A percentile compares a stretch with the other conserved stretches of the same genome.
phyloP scores from a whole-genome alignment of 2,113 vertebrate genomes.

The Penelope pileata region DNA sequence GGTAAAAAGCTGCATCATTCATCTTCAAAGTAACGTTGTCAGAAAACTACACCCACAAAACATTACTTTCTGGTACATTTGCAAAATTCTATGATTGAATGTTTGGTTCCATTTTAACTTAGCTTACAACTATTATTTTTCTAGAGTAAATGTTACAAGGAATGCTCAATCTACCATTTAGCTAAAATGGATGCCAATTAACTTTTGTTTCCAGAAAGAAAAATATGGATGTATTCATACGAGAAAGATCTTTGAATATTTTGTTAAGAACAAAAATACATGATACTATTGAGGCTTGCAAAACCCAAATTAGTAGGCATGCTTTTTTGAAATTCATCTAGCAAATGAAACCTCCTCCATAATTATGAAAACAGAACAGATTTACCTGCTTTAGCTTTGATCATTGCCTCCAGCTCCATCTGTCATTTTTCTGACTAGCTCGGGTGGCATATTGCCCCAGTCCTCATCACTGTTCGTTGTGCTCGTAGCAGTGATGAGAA shows the following conservation, averaged over 20 bases:
- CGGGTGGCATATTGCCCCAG: background rate
- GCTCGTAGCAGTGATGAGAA: background rate
- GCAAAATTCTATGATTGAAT: background rate
- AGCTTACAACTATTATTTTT: background rate
- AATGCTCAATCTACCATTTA: background rate
- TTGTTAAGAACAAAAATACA: background rate
- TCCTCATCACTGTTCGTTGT: accelerated
- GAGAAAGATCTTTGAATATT: background rate
- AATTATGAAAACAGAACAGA: background rate
- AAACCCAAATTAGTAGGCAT: background rate
- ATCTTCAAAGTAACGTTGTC: background rate
- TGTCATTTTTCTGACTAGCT: background rate
- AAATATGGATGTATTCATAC: background rate
- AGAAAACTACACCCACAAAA: background rate
- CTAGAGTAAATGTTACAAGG: background rate
- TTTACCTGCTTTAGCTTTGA: background rate
- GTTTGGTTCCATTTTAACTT: background rate
- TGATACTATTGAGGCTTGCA: background rate
- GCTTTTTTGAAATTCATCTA: background rate
- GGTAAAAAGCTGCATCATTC: background rate
- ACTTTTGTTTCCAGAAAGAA: background rate
- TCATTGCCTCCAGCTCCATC: background rate
- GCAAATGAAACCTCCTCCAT: background rate
- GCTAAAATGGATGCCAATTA: background rate
- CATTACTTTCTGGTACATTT: background rate